These are phyloP conservation scores for Anguilla obscura DNA, from an alignment of 2,797 vertebrate species.

Conservation along the genomic window DNA sequence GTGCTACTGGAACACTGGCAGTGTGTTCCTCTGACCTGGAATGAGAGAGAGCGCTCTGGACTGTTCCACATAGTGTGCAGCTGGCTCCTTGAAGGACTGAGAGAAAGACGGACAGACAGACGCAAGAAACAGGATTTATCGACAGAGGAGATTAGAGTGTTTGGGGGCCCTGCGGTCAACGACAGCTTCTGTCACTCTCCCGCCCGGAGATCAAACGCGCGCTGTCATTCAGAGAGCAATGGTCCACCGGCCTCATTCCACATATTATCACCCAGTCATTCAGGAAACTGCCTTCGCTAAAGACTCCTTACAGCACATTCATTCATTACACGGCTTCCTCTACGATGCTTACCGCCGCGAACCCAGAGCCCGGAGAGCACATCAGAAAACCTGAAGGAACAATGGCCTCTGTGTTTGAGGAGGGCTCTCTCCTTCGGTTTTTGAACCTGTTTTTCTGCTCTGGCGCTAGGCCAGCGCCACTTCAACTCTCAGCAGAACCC, in stretches of 20 bases:
- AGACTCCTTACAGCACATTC: background rate
- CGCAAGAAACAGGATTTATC: conserved; percentile 4
- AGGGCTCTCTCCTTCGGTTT: background rate
- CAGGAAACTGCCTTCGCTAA: background rate
- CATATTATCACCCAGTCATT: conserved; percentile 26
- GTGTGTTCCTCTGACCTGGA: background rate
- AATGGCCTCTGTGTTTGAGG: conserved; percentile 26
- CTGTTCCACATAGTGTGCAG: background rate
- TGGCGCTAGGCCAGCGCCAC: background rate
- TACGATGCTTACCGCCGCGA: background rate
- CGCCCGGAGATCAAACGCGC: conserved; percentile 22
- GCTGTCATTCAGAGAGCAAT: conserved; percentile 6
- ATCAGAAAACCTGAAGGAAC: conserved; percentile 4
- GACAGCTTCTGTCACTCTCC: conserved; percentile 28
- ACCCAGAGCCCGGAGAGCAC: background rate
- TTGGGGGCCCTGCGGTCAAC: background rate
- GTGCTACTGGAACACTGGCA: background rate
- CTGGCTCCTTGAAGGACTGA: background rate
- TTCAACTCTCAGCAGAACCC: conserved; percentile 9
- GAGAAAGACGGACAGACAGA: background rate
- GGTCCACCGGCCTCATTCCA: background rate
- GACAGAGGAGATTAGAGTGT: conserved; percentile 30
- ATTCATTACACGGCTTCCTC: conserved; percentile 5
- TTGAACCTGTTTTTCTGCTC: conserved; percentile 23
- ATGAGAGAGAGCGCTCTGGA: background rate